These are phyloP conservation scores for Aethes cnicana DNA, from an alignment of 2,888 invertebrate species.

Conservation along the genomic window DNA sequence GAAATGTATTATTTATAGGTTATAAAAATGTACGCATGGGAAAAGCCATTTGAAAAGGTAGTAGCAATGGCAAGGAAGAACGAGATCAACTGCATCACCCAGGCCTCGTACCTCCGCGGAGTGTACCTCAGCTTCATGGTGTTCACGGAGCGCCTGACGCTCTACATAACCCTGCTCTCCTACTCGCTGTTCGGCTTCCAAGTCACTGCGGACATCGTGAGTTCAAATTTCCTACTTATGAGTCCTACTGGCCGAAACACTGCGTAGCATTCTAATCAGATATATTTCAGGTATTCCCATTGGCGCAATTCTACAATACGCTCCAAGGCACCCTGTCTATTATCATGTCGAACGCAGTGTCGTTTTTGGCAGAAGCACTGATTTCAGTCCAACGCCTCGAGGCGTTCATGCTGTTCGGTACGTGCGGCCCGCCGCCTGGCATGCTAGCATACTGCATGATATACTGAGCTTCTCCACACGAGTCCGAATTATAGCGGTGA, in stretches of 20 bases:
- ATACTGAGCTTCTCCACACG: conserved; percentile 36
- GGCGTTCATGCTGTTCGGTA: conserved; percentile 82
- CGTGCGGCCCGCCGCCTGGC: conserved; percentile 51
- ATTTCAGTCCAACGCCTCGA: conserved; percentile 84
- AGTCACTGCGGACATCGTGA: conserved; percentile 81
- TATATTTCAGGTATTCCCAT: conserved; percentile 80
- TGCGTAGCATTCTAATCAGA: conserved; percentile 32
- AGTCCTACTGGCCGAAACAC: neutral
- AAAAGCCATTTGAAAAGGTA: conserved; percentile 93
- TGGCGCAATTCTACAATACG: conserved; percentile 85
- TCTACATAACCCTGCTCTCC: conserved; percentile 90
- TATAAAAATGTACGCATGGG: conserved; percentile 99
- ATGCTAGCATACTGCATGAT: conserved; percentile 40
- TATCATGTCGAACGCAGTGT: conserved; percentile 82
- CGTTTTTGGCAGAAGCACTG: conserved; percentile 82
- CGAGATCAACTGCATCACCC: conserved; percentile 84
- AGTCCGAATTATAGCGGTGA: conserved; percentile 51
- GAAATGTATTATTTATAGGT: too few relatives aligned
- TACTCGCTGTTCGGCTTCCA: conserved; percentile 87
- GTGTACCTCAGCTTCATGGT: conserved; percentile 88
- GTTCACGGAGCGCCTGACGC: conserved; percentile 92
- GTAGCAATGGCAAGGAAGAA: conserved; percentile 88
- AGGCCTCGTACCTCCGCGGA: conserved; percentile 85
- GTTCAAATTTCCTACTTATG: conserved; percentile 37
- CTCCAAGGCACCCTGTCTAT: conserved; percentile 84